phyloP scores from a whole-genome alignment of 2,888 invertebrate species.

The Glaucopsyche alexis region DNA sequence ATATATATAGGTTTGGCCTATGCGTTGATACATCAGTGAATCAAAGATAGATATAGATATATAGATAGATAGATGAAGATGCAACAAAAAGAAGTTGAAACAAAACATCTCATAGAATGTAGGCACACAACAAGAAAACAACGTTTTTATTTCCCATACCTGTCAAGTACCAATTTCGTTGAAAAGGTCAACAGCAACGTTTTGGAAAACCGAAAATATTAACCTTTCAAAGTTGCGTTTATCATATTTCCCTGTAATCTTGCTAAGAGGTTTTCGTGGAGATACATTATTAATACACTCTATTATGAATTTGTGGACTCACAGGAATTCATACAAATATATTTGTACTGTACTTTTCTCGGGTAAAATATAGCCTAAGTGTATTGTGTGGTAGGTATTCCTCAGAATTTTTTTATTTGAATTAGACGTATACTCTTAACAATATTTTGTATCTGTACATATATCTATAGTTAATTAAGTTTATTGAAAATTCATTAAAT shows the following conservation, averaged over 20 bases:
- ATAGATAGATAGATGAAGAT: too few species aligned
- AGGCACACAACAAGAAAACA: too few species aligned
- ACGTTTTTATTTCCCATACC: background rate
- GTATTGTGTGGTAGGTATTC: too few species aligned
- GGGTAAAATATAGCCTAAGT: background rate
- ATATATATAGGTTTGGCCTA: too few species aligned
- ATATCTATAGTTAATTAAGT: too few species aligned
- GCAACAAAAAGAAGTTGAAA: too few species aligned
- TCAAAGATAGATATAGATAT: too few species aligned
- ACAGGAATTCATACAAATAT: background rate
- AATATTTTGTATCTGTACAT: too few species aligned
- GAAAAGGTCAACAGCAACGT: background rate
- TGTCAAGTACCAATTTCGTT: background rate
- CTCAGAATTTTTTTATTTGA: background rate
- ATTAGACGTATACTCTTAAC: too few species aligned
- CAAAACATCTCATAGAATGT: too few species aligned
- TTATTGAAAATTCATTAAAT: too few species aligned
- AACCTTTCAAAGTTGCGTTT: background rate
- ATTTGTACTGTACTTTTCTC: background rate
- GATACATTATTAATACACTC: conserved; percentile 2
- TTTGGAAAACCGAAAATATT: background rate
- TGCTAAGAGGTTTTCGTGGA: conserved; percentile 6
- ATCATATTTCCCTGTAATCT: conserved; percentile 8
- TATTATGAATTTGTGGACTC: conserved; percentile 13
- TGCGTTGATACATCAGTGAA: too few species aligned